These are phyloP conservation scores for Agapornis roseicollis DNA, from an alignment of 2,113 vertebrate genomes.

Conservation along the genomic window DNA sequence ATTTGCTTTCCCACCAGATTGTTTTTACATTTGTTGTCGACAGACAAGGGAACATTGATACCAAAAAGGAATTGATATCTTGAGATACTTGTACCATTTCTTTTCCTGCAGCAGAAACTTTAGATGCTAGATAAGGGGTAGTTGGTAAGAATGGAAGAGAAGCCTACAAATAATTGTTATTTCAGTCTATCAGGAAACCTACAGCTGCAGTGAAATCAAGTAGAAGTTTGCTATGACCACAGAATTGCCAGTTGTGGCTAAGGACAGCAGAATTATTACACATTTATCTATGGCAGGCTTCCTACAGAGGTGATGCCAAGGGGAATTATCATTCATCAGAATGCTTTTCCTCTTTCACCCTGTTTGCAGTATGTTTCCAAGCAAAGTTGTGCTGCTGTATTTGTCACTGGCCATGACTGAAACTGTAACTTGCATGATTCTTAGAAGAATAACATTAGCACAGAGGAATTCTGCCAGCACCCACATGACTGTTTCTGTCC, in stretches of 20 bases:
- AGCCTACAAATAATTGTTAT: neutral
- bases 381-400: neutral
- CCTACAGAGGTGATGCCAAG: neutral
- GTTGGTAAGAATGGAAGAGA: neutral
- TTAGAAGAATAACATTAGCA: neutral
- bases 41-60: neutral
- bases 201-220: neutral
- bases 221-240: neutral
- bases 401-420: neutral
- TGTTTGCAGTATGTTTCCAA: neutral
- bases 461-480: neutral
- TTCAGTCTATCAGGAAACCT: neutral
- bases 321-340: neutral
- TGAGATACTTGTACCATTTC: slow-evolving; percentile 1
- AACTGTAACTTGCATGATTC: neutral
- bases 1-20: neutral
- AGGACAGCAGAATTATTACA: neutral
- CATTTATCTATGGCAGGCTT: neutral
- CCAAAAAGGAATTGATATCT: slow-evolving; percentile 6
- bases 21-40: slow-evolving; percentile 5
- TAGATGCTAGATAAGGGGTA: neutral
- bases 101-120: neutral
- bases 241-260: neutral
- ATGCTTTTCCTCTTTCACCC: neutral
- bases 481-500: neutral